phyloP scores from a whole-genome alignment of 2,797 vertebrate species.

The Echeneis naucrates region DNA sequence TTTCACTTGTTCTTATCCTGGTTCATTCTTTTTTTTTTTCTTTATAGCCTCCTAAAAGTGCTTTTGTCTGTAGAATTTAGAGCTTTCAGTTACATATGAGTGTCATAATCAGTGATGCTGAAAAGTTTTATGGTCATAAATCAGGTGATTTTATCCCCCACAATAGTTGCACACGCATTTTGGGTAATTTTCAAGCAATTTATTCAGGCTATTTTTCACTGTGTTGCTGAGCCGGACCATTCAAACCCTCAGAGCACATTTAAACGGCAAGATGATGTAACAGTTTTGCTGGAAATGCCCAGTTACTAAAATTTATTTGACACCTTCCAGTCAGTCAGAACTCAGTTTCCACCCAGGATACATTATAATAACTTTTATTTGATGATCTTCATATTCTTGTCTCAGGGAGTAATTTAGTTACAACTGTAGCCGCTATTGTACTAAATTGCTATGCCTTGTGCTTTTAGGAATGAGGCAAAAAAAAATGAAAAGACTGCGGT shows the following conservation, averaged over 20 bases:
- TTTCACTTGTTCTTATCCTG: conserved; percentile 3
- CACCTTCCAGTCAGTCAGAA: conserved; percentile 40
- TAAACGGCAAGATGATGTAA: conserved; percentile 37
- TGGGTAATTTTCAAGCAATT: conserved; percentile 14
- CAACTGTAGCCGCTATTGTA: conserved; percentile 44
- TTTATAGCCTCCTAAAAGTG: neutral
- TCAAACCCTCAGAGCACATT: conserved; percentile 31
- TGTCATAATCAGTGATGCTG: conserved; percentile 1
- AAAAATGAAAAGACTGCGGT: conserved; percentile 33
- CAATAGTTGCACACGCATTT: neutral
- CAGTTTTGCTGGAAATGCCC: conserved; percentile 44
- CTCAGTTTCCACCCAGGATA: conserved; percentile 33
- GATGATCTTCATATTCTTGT: conserved; percentile 47
- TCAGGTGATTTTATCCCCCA: conserved; percentile 11
- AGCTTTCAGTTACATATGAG: neutral
- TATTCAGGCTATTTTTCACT: conserved; percentile 26
- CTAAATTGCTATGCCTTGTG: conserved; percentile 50
- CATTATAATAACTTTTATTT: conserved; percentile 53
- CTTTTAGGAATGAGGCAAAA: conserved; percentile 30
- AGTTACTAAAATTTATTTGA: conserved; percentile 52
- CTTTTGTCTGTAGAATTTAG: neutral
- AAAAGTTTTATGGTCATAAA: conserved; percentile 22
- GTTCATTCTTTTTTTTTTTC: neutral
- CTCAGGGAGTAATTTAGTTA: conserved; percentile 52
- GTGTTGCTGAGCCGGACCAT: conserved; percentile 27